Evolutionary conservation across 1,140 invertebrate species (phyloP), one percentile per base, ranked within the genome.

Genomic region (Anoplophora glabripennis): DNA sequence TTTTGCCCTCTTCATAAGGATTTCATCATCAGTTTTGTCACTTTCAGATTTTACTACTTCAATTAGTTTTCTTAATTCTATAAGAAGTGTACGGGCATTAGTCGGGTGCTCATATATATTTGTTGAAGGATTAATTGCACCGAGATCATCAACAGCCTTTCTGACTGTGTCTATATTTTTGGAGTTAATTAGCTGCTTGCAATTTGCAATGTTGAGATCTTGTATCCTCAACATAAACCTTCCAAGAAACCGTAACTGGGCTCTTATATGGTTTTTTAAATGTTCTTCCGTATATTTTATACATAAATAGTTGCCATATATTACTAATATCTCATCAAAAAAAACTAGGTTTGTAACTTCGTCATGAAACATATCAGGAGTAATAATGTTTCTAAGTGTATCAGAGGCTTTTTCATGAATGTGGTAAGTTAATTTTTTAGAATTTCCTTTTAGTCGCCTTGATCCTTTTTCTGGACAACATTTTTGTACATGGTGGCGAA

Each of bases 401-500:
- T 45, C 44, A 15, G 44, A 45, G 17, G 44, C 44, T 17, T 21
- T 45, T 11, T 11, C 44, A 45, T 45, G 44, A 45, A 45, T 45
- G 21, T 45, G 21, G 7, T 45, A 15, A 44, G 44, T 45, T 45
- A 45, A 21, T 21, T 17, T 45, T 11, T 10, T 12, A 11, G 44
- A 45, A 45, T 45, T 45, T 18, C 17, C 44, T 45, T 14, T 12
- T 18, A 45, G 44, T 11, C 5, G 21, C 17, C 44, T 45, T 15
- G 17, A 15, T 11, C 44, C 44, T 45, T 45, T 45, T 17, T 45
- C 21, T 21, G 44, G 44, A 18, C 15, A 45, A 45, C 44, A 45
- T 18, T 45, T 45, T 10, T 45, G 12, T 45, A 18, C 21, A 18
- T 45, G 44, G 11, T 45, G 44, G 5, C 44, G 44, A 18, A 45